Evolutionary conservation across 2,888 invertebrate genomes (phyloP).

Genomic region (Eutolmus rufibarbis): DNA sequence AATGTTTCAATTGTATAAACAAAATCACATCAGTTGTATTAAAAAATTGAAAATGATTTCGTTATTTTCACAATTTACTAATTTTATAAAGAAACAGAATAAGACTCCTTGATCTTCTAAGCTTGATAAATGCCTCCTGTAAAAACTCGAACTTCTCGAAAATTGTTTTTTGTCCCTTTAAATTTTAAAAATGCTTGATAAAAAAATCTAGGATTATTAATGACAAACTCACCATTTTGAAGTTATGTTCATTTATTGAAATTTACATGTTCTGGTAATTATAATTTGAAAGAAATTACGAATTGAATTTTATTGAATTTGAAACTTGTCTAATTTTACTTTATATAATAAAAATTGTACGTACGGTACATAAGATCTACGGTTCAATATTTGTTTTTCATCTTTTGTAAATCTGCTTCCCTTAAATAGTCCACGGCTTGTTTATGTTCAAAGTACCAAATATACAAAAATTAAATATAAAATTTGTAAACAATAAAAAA

Average conservation of each 20-base stretch:
- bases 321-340: slow-evolving; percentile 20
- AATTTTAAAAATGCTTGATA: too few species aligned
- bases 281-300: slow-evolving; percentile 26
- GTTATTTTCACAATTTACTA: too few species aligned
- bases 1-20: too few species aligned
- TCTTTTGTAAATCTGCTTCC: neutral
- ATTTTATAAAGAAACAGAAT: too few species aligned
- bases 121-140: too few species aligned
- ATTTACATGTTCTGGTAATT: slow-evolving; percentile 3
- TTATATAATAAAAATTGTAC: slow-evolving; percentile 33
- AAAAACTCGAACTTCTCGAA: too few species aligned
- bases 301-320: slow-evolving; percentile 25
- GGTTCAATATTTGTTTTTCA: neutral
- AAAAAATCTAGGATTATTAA: neutral
- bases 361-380: slow-evolving; percentile 14
- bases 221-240: neutral
- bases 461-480: slow-evolving; percentile 9
- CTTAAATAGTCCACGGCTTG: neutral
- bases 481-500: neutral
- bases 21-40: too few species aligned
- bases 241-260: slow-evolving; percentile 15
- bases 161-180: too few species aligned
- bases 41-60: too few species aligned
- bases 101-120: too few species aligned
- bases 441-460: neutral